Percentiles rank a stretch among this genome's conserved stretches.
Conservation (phyloP, 2,113 vertebrate genomes). For the Siniperca knerii region DNA sequence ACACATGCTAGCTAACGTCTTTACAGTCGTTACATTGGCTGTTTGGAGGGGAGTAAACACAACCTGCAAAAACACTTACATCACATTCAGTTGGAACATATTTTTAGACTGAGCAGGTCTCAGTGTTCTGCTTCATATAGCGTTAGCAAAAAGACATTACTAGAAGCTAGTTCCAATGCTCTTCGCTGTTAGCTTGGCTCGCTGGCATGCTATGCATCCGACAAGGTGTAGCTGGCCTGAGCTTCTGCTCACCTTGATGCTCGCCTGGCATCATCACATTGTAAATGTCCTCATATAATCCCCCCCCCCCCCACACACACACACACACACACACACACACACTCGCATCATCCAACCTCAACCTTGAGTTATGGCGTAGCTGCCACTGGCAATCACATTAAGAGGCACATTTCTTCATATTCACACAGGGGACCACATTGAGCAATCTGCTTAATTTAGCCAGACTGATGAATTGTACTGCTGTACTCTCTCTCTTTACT, state of each 20-base stretch:
- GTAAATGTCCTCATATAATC: slow-evolving; percentile 60
- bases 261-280: slow-evolving; percentile 53
- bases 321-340: slow-evolving; percentile 5
- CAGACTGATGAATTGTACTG: slow-evolving; percentile 71
- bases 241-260: slow-evolving; percentile 23
- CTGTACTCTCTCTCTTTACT: slow-evolving; percentile 16
- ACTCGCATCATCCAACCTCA: slow-evolving; percentile 50
- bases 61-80: no score
- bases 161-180: neutral
- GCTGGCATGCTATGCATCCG: neutral
- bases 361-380: slow-evolving; percentile 75
- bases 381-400: slow-evolving; percentile 79
- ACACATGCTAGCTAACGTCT: no score
- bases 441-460: slow-evolving; percentile 80
- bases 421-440: slow-evolving; percentile 66
- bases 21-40: no score
- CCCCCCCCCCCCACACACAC: neutral
- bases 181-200: neutral
- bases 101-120: neutral
- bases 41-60: no score
- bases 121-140: neutral
- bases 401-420: slow-evolving; percentile 76
- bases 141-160: neutral
- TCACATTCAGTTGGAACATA: neutral
- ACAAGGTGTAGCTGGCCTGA: slow-evolving; percentile 47